Evolutionary conservation across 2,888 invertebrate genomes (phyloP).

Genomic region (Mythimna albipuncta): DNA sequence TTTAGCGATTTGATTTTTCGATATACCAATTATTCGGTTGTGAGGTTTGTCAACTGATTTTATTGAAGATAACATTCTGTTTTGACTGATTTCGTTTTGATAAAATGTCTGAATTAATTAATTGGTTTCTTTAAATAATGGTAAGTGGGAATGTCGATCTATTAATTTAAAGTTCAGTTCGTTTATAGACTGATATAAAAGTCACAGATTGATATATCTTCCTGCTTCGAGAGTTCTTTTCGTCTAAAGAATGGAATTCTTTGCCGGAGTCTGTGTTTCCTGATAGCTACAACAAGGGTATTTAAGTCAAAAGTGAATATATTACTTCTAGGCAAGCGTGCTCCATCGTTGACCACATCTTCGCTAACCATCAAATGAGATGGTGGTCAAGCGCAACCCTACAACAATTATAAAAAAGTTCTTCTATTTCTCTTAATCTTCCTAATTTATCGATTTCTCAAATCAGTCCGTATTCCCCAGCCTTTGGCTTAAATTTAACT

Average conservation of each 20-base stretch:
- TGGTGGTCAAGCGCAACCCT: no score
- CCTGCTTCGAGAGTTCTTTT: background rate
- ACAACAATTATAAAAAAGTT: background rate
- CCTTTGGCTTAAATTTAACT: background rate
- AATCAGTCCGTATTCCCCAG: background rate
- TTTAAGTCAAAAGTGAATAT: no score
- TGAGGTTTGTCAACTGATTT: conserved; percentile 51
- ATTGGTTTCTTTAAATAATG: conserved; percentile 41
- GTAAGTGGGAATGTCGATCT: conserved; percentile 19
- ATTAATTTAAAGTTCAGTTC: conserved; percentile 10
- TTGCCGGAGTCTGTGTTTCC: no score
- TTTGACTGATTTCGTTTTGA: conserved; percentile 60
- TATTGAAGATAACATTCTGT: conserved; percentile 53
- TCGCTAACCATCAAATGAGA: no score
- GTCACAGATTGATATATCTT: no score
- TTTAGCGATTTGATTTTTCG: conserved; percentile 74
- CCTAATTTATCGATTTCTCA: background rate
- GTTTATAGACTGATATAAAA: background rate
- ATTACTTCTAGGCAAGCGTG: no score
- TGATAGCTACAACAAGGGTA: no score
- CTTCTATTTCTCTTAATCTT: background rate
- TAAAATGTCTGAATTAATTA: conserved; percentile 63
- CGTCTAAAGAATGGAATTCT: no score
- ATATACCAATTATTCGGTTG: conserved; percentile 72
- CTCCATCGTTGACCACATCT: no score